Conservation (phyloP, 2,797 vertebrate genomes). For the Coluber constrictor region DNA sequence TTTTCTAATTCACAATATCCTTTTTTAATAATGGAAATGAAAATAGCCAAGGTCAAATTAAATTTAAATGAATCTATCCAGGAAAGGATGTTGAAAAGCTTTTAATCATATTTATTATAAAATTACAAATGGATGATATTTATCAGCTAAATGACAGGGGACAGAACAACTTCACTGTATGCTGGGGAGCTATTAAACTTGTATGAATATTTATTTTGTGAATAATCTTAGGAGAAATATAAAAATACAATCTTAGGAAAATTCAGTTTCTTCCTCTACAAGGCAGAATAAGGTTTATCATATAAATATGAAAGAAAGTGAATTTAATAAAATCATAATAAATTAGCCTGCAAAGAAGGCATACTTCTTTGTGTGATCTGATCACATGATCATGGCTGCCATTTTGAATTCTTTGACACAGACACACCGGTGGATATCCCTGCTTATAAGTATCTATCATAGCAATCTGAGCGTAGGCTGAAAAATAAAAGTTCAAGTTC, state of each 20-base stretch:
- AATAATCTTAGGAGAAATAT: background rate
- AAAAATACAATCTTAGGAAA: background rate
- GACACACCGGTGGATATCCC: conserved; percentile 5
- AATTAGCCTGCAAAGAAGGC: background rate
- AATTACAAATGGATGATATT: background rate
- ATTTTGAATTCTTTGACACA: background rate
- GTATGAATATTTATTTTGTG: background rate
- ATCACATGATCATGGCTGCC: background rate
- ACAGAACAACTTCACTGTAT: background rate
- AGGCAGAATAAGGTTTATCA: background rate
- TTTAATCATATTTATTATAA: background rate
- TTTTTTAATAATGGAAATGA: background rate
- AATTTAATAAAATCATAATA: background rate
- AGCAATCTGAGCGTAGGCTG: conserved; percentile 7
- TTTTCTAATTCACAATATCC: background rate
- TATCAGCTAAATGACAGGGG: background rate
- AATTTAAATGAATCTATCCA: background rate
- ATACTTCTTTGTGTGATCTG: background rate
- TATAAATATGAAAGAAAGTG: background rate
- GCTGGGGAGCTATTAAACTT: background rate
- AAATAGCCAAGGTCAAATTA: background rate
- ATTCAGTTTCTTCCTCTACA: background rate
- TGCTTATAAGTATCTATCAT: background rate
- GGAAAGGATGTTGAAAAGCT: background rate
- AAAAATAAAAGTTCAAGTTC: background rate